Conservation (phyloP, 1,140 invertebrate genomes). For the Spodoptera litura region DNA sequence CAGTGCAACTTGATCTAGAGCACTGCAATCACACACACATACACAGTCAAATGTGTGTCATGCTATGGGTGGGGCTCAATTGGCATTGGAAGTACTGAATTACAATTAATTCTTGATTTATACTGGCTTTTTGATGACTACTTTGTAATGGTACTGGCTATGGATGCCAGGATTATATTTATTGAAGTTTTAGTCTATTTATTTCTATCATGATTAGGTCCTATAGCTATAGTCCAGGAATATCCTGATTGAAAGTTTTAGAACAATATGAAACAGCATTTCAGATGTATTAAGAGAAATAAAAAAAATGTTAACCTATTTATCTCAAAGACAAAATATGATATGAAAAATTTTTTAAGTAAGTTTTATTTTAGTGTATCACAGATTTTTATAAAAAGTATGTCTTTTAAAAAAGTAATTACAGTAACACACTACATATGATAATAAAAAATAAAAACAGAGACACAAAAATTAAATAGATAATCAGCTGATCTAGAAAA, state of each 20-base stretch:
- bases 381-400: no score
- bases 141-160: no score
- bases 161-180: no score
- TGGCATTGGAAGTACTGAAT: background rate
- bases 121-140: background rate
- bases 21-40: slow-evolving; percentile 28
- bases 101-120: background rate
- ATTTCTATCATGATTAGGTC: no score
- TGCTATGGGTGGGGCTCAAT: slow-evolving; percentile 34
- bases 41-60: slow-evolving; percentile 24
- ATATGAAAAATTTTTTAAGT: no score
- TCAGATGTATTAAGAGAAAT: background rate
- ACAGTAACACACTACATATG: no score
- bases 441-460: no score
- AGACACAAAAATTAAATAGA: background rate
- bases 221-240: no score
- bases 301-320: background rate
- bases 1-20: slow-evolving; percentile 41
- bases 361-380: no score
- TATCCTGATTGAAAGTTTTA: background rate
- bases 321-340: no score
- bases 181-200: no score
- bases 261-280: background rate
- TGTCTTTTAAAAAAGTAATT: no score
- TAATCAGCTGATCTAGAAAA: background rate